A percentile compares a stretch with the other conserved stretches of the same genome.
These are phyloP conservation scores for Rhizomys pruinosus DNA, from an alignment of 2,113 vertebrate species.

Conservation along the genomic window DNA sequence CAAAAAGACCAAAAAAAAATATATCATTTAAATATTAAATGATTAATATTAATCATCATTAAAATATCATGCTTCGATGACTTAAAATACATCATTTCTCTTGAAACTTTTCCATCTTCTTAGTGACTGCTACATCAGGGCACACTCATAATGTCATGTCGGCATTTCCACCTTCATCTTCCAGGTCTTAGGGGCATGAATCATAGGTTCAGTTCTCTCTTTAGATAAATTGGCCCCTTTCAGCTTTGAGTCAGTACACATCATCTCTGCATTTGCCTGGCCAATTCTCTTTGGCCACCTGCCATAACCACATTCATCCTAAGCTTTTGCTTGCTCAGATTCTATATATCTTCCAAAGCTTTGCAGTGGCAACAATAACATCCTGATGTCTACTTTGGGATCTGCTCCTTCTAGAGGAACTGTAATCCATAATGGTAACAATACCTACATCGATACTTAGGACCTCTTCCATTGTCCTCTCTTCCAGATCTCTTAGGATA, in stretches of 20 bases:
- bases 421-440: background rate
- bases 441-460: background rate
- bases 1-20: no score
- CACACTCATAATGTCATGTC: background rate
- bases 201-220: background rate
- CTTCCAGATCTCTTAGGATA: background rate
- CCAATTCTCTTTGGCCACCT: background rate
- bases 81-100: background rate
- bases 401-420: background rate
- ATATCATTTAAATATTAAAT: no score
- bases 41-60: no score
- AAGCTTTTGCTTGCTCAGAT: background rate
- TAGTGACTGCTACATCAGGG: background rate
- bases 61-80: background rate
- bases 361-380: background rate
- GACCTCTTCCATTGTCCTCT: background rate
- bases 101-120: background rate
- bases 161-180: background rate
- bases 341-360: background rate
- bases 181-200: background rate
- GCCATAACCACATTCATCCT: background rate
- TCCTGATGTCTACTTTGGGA: background rate
- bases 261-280: background rate
- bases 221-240: background rate
- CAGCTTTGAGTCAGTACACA: background rate